phyloP scores from a whole-genome alignment of 2,797 vertebrate genomes.

The Anolis apletophallus region DNA sequence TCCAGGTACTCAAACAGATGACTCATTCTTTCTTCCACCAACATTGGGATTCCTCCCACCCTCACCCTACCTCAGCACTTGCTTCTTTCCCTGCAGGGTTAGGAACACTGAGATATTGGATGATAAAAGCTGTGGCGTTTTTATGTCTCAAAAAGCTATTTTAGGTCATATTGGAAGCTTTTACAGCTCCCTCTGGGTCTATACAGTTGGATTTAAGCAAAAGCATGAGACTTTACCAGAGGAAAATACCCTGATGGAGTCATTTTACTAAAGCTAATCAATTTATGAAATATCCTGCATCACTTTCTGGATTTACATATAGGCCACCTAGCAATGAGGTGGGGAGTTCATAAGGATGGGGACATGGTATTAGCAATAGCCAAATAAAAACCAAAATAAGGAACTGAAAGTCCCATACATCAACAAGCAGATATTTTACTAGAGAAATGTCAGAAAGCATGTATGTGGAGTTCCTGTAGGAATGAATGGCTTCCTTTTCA shows the following conservation, averaged over 20 bases:
- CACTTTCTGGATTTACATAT: not conserved
- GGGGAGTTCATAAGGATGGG: not conserved
- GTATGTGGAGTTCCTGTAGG: not conserved
- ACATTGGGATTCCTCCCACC: not conserved
- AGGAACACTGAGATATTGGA: constrained; percentile 38
- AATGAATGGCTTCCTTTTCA: too few relatives aligned
- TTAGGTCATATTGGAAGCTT: constrained; percentile 50
- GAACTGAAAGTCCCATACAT: not conserved
- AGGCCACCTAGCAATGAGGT: not conserved
- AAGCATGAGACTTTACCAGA: constrained; percentile 17
- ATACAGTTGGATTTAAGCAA: constrained; percentile 34
- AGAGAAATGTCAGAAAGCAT: not conserved
- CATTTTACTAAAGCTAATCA: constrained; percentile 44
- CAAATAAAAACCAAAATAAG: not conserved
- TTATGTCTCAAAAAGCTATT: constrained; percentile 65
- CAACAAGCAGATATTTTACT: not conserved
- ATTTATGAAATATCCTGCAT: constrained; percentile 34
- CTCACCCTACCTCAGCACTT: not conserved
- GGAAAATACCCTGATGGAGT: constrained; percentile 48
- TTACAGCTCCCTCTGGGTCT: constrained; percentile 47
- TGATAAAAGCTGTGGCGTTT: constrained; percentile 51
- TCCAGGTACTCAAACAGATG: constrained; percentile 20
- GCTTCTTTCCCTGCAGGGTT: constrained; percentile 33
- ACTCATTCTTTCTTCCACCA: constrained; percentile 26
- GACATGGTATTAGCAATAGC: not conserved